phyloP scores from a whole-genome alignment of 2,113 vertebrate species.

The Brachyhypopomus gauderio region DNA sequence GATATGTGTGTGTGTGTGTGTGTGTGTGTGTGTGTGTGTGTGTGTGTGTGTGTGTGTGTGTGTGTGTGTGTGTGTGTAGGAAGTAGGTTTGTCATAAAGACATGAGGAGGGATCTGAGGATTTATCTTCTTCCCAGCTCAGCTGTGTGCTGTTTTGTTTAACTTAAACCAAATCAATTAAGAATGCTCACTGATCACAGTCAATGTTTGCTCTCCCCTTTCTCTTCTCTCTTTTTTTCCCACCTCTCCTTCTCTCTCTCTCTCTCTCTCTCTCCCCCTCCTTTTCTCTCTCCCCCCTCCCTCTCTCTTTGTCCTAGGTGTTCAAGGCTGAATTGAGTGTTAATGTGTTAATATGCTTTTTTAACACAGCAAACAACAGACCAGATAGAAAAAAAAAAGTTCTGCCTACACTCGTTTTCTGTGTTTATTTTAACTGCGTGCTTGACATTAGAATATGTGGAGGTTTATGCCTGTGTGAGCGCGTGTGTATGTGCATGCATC shows the following conservation, averaged over 20 bases:
- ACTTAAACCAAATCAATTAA: constrained; percentile 60
- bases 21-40: not conserved
- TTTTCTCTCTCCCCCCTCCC: not conserved
- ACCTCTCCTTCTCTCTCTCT: not conserved
- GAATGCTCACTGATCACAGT: constrained; percentile 51
- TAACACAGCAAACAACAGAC: constrained; percentile 35
- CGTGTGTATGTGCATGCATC: constrained; percentile 11
- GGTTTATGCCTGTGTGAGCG: constrained; percentile 29
- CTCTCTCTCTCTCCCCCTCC: not conserved
- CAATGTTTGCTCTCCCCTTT: constrained; percentile 40
- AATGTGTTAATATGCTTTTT: constrained; percentile 51
- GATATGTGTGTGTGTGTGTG: constrained; percentile 1
- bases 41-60: constrained; percentile 30
- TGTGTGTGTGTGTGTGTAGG: not conserved
- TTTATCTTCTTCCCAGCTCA: constrained; percentile 47
- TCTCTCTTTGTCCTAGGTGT: constrained; percentile 7
- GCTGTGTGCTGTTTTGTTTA: constrained; percentile 53
- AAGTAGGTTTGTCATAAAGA: constrained; percentile 42
- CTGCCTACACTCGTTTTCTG: not conserved
- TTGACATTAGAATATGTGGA: constrained; percentile 10
- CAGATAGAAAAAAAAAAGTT: constrained; percentile 10
- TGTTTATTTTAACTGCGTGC: constrained; percentile 10
- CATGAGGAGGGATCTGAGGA: constrained; percentile 39
- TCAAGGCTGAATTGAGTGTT: constrained; percentile 36
- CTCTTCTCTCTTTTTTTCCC: not conserved